phyloP scores from a whole-genome alignment of 1,140 invertebrate species.

The Drosophila nannoptera region DNA sequence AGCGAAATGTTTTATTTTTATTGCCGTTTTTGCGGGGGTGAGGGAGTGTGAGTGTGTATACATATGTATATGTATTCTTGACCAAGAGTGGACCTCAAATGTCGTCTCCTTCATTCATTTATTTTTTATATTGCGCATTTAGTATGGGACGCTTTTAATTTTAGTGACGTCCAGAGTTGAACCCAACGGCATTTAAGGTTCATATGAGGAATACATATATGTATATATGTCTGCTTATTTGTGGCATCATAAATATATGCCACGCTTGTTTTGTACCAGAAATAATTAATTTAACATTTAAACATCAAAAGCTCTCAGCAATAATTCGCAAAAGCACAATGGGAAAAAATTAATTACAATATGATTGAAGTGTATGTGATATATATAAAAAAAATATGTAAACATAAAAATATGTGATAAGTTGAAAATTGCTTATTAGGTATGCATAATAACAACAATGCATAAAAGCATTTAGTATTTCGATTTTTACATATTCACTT shows the following conservation, averaged over 20 bases:
- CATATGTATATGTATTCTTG: background rate
- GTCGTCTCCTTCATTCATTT: background rate
- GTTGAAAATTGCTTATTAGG: background rate
- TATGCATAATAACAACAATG: background rate
- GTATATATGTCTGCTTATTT: conserved; percentile 20
- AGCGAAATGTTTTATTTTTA: conserved; percentile 68
- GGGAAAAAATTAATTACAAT: background rate
- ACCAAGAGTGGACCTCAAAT: conserved; percentile 4
- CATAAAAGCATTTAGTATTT: conserved; percentile 2
- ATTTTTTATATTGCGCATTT: conserved; percentile 32
- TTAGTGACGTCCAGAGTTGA: conserved; percentile 42
- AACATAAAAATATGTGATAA: background rate
- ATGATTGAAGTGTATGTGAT: background rate
- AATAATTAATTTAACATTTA: background rate
- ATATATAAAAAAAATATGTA: background rate
- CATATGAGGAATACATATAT: background rate
- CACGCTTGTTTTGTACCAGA: no score
- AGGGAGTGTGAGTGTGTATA: background rate
- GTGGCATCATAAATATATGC: no score
- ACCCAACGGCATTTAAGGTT: conserved; percentile 26
- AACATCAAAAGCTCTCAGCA: no score
- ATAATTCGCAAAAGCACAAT: no score
- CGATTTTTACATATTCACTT: conserved; percentile 8
- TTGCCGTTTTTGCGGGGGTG: conserved; percentile 39
- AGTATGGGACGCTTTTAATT: conserved; percentile 60